Base-by-base conservation (phyloP, 1,140 invertebrate genomes). In the Brachionus angularis region DNA sequence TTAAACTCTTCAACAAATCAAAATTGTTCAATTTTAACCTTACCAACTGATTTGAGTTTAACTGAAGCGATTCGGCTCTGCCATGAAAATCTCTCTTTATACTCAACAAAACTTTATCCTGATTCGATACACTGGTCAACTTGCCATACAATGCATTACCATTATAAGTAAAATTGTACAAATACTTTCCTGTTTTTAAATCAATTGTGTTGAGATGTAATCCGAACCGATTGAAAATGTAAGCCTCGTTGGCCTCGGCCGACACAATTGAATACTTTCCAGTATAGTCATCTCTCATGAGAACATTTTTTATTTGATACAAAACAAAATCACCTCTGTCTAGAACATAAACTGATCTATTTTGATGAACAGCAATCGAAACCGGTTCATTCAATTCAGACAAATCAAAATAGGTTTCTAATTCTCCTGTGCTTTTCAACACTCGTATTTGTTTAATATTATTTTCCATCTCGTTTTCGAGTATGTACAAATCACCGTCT, bases 71-170 rank as follows among this genome's bases (percentile, higher is more conserved):
- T 27, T 39, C 23, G 8, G 73, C 75, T 75, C 90, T 87, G 42
- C 87, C 88, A 3, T 89, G 88, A 76, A 92, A 92, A 77, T 96
- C 91, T 16, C 93, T 83, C 8, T 92, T 81, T 23, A 96, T 84
- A 31, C 82, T 90, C 86, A 96, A 88, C 82, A 73, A 75, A 67
- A 95, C 95, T 3, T 90, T 91, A n/a, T 90, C 89, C 0, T 90
- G 88, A 78, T 96, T 93, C 0, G 90, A 91, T 0, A 96, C 90
- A 0, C 89, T 91, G 74, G 88, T 91, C 2, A 97, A 81, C 79
- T 94, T 95, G 0, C 93, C 93, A 76, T 93, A 94, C 74, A 91
- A 94, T 0, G 93, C 96, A 76, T 95, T 95, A 0, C 96, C 91
- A 74, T 93, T 96, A 79, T 97, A 96, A 0, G 91, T 89, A 77